These are phyloP conservation scores for Drosophila dunni DNA, from an alignment of 1,140 invertebrate genomes.

Conservation along the genomic window DNA sequence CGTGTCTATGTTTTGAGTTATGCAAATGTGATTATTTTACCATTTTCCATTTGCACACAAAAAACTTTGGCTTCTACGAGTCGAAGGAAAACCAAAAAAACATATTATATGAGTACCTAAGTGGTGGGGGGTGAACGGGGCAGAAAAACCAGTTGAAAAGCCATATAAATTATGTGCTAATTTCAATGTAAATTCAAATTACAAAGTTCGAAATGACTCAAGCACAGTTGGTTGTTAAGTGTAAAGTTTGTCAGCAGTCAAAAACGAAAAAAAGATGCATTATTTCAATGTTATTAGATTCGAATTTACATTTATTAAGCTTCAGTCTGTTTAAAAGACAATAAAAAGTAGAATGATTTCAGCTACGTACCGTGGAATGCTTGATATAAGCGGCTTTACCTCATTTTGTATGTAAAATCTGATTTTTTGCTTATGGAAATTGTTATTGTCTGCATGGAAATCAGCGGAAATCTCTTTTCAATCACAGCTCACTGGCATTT, in stretches of 20 bases:
- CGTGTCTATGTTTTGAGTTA: conserved; percentile 64
- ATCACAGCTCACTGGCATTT: conserved; percentile 32
- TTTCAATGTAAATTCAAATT: conserved; percentile 79
- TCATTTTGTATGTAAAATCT: conserved; percentile 34
- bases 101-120: background rate
- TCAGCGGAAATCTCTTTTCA: conserved; percentile 56
- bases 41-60: conserved; percentile 1
- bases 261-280: conserved; percentile 9
- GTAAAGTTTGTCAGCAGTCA: conserved; percentile 6
- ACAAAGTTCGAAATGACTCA: conserved; percentile 68
- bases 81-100: background rate
- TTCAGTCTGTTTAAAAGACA: background rate
- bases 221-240: conserved; percentile 27
- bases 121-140: background rate
- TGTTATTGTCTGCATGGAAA: conserved; percentile 35
- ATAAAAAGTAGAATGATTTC: background rate
- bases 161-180: conserved; percentile 47
- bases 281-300: background rate
- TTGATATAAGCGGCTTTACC: conserved; percentile 18
- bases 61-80: conserved; percentile 42
- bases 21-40: conserved; percentile 57
- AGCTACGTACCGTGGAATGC: background rate
- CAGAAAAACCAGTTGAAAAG: conserved; percentile 20
- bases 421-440: conserved; percentile 15
- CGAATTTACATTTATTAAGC: background rate